Evolutionary conservation across 2,888 invertebrate genomes (phyloP), one percentile per base, ranked within the genome.

Genomic region (Xiphydria camelus): DNA sequence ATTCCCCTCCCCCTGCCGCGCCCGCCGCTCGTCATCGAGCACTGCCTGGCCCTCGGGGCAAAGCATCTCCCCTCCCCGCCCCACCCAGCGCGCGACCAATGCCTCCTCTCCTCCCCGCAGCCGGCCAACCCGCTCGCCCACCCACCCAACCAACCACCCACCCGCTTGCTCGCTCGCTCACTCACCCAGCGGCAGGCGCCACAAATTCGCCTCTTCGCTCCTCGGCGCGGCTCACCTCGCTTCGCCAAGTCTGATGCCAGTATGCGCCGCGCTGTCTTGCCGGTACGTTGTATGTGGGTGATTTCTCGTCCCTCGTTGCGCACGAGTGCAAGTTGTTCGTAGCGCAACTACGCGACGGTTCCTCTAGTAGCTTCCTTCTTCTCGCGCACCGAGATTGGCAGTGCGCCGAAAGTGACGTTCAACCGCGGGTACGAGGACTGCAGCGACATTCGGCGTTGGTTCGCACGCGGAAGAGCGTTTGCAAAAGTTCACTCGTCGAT

Each of bases 201-300:
- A 66, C 66, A 55, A 68, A 66, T 66, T 66, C 61, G 54, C 62
- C 46, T 45, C 41, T 52, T 53, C 55, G 55, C 46, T 21, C 34
- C 59, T 66, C 61, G 64, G 55, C 46, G 45, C 21, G 37, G 41
- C 49, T 66, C 67, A 56, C 62, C 42, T 49, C 41, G 47, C 42
- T 53, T 53, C 61, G 62, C 40, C 44, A 36, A 47, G 42, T 45
- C 50, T 45, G 43, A 55, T 51, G 55, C 52, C 66, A 72, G 72
- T 72, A 65, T 59, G 60, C 65, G 70, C 69, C 69, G 70, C 66
- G 70, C 70, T 59, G 65, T 61, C 65, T 68, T 57, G 70, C 68
- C 68, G 70, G 68, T 57, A 62, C 54, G 62, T 66, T 55, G 33
- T 22, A 45, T 22, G 19, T 33, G 25, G 43, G 38, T 39, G 39